Base-by-base conservation (phyloP, 2,888 invertebrate genomes). In the Metalampra italica region DNA sequence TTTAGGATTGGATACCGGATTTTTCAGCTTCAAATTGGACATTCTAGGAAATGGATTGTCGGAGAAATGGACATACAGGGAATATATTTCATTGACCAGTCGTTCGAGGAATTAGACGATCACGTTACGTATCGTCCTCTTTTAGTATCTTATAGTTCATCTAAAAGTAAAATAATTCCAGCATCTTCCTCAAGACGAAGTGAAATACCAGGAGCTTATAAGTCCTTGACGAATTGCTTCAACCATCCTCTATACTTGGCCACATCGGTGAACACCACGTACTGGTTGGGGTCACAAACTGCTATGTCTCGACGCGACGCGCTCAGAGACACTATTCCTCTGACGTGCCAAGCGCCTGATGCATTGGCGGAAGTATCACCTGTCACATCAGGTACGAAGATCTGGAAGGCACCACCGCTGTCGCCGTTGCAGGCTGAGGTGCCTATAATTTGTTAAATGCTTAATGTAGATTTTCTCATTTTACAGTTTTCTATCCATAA, bases 401-500 rank as follows among this genome's bases (percentile, higher is more conserved):
- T 69, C 14, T 75, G 57, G 55, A 89, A 78, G 0, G 86, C 90
- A 38, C 90, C 87, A 0, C 91, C 91, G 46, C 90, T 90, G 55
- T 90, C 90, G 1, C 90, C 90, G 39, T 90, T 89, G 54, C 91
- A 91, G 5, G 85, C 84, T 47, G 89, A 90, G 3, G 78, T 86
- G 7, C 85, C 88, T 71, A 53, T 8, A 64, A 66, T n/a, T 36
- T 22, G 22, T 2, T 32, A 32, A 32, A 32, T 8, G 7, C 7
- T 32, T 32, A 11, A 22, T n/a, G n/a, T n/a, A n/a, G n/a, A n/a
- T n/a, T n/a, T n/a, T n/a, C n/a, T n/a, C n/a, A n/a, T n/a, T n/a
- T n/a, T n/a, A n/a, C n/a, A n/a, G n/a, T n/a, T n/a, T n/a, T n/a
- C n/a, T n/a, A n/a, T n/a, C n/a, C n/a, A n/a, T n/a, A n/a, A n/a